Percentiles rank a stretch among this genome's conserved stretches.
Evolutionary conservation across 1,140 invertebrate species (phyloP).

Genomic region (Macrosteles quadrilineatus): DNA sequence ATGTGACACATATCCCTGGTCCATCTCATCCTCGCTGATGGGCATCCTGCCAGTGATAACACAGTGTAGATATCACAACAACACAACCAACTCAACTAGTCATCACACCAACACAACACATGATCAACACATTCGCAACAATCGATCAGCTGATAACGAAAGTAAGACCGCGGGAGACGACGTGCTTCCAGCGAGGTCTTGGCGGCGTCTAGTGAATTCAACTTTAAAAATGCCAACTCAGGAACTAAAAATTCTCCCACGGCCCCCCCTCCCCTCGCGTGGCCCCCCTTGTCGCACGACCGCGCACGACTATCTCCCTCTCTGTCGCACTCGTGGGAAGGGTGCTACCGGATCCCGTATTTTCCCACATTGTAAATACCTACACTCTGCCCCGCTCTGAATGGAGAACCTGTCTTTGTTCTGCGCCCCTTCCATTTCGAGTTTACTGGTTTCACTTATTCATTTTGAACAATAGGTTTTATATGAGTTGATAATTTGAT

Average conservation of each 20-base stretch:
- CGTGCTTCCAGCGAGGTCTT: neutral
- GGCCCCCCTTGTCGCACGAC: constrained; percentile 53
- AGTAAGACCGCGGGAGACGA: no score
- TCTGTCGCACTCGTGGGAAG: constrained; percentile 38
- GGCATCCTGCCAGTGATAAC: constrained; percentile 37
- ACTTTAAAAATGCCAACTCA: constrained; percentile 46
- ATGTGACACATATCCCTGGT: constrained; percentile 32
- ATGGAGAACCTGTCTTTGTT: no score
- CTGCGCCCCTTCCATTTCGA: no score
- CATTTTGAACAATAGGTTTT: no score
- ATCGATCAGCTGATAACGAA: no score
- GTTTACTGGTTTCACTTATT: no score
- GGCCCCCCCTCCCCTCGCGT: constrained; percentile 52
- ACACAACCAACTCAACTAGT: neutral
- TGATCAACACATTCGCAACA: neutral
- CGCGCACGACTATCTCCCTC: constrained; percentile 51
- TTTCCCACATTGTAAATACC: constrained; percentile 25
- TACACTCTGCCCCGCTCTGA: neutral
- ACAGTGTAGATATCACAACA: neutral
- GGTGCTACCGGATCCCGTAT: constrained; percentile 9
- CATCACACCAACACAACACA: neutral
- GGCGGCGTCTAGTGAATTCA: neutral
- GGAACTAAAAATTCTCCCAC: constrained; percentile 42
- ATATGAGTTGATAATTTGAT: no score
- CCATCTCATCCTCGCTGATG: constrained; percentile 43